These are phyloP conservation scores for Drosophila erecta DNA, from an alignment of 1,140 invertebrate species.

Conservation along the genomic window DNA sequence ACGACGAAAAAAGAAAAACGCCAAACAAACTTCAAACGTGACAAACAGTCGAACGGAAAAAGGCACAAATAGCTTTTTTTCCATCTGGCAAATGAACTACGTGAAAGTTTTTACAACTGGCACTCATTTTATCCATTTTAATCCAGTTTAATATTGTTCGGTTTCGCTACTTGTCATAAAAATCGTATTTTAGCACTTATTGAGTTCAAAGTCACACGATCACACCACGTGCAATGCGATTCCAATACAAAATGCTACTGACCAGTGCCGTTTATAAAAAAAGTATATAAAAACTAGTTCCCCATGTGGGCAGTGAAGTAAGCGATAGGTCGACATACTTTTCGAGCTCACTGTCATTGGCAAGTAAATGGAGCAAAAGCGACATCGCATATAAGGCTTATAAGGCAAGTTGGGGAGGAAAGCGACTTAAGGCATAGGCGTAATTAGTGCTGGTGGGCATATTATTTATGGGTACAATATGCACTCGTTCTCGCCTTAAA, in stretches of 20 bases:
- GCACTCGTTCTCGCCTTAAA: too few species aligned
- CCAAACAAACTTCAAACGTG: slow-evolving; percentile 71
- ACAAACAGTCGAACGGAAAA: slow-evolving; percentile 52
- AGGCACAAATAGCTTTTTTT: slow-evolving; percentile 43
- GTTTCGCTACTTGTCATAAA: slow-evolving; percentile 25
- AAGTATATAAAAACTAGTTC: slow-evolving; percentile 51
- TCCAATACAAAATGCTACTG: slow-evolving; percentile 5
- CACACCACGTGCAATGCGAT: slow-evolving; percentile 24
- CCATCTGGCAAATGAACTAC: slow-evolving; percentile 73
- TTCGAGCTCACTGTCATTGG: slow-evolving; percentile 73
- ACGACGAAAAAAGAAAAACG: slow-evolving; percentile 53
- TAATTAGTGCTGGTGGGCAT: not conserved
- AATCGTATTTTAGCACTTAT: slow-evolving; percentile 73
- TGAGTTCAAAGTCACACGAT: slow-evolving; percentile 71
- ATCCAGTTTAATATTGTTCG: not conserved
- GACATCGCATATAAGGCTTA: slow-evolving; percentile 21
- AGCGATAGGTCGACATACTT: slow-evolving; percentile 71
- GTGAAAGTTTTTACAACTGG: slow-evolving; percentile 66
- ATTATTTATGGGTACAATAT: too few species aligned
- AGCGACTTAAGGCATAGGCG: not conserved
- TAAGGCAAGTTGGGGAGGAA: slow-evolving; percentile 1
- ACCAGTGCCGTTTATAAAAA: slow-evolving; percentile 1
- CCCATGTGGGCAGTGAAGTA: slow-evolving; percentile 59
- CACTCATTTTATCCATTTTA: slow-evolving; percentile 6
- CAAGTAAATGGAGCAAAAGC: slow-evolving; percentile 68